A percentile compares a stretch with the other conserved stretches of the same genome.
These are phyloP conservation scores for Anthopleura xanthogrammica DNA, from an alignment of 92 coral and sea anemone genomes.

Conservation along the genomic window DNA sequence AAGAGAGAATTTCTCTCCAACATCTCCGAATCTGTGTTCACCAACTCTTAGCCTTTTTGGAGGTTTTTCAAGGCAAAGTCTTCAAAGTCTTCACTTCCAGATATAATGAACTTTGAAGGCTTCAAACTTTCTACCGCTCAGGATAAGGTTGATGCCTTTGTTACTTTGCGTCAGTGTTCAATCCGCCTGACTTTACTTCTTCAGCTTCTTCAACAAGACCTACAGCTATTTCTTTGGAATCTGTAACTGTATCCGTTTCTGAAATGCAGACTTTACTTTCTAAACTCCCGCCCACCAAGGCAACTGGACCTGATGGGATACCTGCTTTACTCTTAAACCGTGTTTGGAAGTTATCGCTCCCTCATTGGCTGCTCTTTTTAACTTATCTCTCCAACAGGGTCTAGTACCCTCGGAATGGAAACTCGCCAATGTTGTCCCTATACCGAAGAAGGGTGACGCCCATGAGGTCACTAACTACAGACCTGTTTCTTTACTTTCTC, in stretches of 20 bases:
- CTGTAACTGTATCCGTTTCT: constrained; percentile 1
- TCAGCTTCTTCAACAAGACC: background rate
- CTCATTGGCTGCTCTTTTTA: no score
- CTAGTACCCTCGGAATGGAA: no score
- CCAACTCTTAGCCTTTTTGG: constrained; percentile 21
- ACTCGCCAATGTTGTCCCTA: no score
- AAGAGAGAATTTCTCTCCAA: constrained; percentile 14
- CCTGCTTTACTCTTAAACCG: constrained; percentile 12
- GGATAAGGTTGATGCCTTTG: constrained; percentile 22
- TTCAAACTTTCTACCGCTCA: constrained; percentile 6
- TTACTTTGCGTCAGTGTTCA: constrained; percentile 29
- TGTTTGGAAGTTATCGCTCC: no score
- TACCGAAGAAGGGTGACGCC: no score
- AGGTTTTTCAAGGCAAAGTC: constrained; percentile 25
- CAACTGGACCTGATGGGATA: constrained; percentile 25
- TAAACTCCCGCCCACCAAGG: constrained; percentile 15
- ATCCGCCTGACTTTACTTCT: background rate
- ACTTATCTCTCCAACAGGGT: no score
- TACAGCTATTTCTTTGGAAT: background rate
- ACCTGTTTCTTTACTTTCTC: no score
- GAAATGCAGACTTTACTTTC: background rate
- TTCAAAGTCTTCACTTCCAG: constrained; percentile 23
- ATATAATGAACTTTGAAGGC: background rate
- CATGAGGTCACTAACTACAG: no score
- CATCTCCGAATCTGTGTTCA: no score